These are phyloP conservation scores for Sebastes kiyomatsui DNA, from an alignment of 2,797 vertebrate species.

Conservation along the genomic window DNA sequence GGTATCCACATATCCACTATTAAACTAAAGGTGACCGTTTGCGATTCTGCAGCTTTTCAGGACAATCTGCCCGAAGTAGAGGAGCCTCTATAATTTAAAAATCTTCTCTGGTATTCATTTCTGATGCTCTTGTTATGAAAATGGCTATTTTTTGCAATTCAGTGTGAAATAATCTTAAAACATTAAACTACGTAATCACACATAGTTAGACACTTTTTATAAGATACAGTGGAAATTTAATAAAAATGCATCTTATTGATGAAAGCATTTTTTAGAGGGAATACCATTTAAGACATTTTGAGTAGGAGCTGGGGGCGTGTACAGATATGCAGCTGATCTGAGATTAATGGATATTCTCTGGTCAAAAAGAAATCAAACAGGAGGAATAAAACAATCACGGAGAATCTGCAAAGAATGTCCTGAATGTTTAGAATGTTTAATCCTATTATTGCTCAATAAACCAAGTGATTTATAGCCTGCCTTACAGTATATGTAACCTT, in stretches of 20 bases:
- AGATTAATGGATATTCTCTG: not conserved
- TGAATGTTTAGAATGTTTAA: too few relatives aligned
- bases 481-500: not conserved
- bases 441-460: not conserved
- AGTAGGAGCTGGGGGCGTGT: not conserved
- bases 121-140: not conserved
- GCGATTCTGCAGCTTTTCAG: not conserved
- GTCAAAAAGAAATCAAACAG: not conserved
- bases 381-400: not conserved
- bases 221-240: not conserved
- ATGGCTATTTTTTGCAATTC: not conserved
- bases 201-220: not conserved
- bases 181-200: not conserved
- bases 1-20: not conserved
- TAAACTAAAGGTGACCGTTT: not conserved
- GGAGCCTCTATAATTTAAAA: not conserved
- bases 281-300: not conserved
- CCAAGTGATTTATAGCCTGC: not conserved
- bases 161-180: not conserved
- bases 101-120: not conserved
- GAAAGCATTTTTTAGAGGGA: not conserved
- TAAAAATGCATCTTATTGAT: not conserved
- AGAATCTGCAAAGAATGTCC: not conserved
- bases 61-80: not conserved
- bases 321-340: constrained; percentile 4